A percentile compares a stretch with the other conserved stretches of the same genome.
Conservation (phyloP, 2,113 vertebrate genomes). For the Charina bottae region DNA sequence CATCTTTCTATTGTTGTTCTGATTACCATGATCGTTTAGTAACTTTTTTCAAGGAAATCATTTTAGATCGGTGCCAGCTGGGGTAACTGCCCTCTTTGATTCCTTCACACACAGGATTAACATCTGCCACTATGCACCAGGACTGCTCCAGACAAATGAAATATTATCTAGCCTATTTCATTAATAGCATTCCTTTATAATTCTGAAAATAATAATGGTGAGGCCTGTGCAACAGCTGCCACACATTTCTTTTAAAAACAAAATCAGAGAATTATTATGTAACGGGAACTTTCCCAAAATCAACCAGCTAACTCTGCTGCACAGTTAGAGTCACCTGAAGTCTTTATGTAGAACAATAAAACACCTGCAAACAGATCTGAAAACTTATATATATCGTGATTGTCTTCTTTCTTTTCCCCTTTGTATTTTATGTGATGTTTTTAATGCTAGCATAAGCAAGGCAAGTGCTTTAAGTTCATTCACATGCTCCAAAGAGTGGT, state of each 20-base stretch:
- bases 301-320: accelerated
- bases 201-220: not conserved
- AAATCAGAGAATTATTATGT: not conserved
- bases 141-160: constrained; percentile 22
- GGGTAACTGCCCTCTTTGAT: not conserved
- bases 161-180: not conserved
- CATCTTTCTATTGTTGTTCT: constrained; percentile 5
- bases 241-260: not conserved
- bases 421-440: not conserved
- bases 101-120: not conserved
- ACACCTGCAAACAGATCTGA: not conserved
- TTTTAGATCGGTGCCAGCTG: not conserved
- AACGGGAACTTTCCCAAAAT: not conserved
- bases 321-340: not conserved
- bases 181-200: not conserved
- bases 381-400: constrained; percentile 4
- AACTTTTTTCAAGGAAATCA: not conserved
- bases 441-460: not conserved
- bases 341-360: not conserved
- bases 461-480: not conserved
- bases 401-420: not conserved
- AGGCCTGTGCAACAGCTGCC: constrained; percentile 24
- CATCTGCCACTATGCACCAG: not conserved
- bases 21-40: not conserved
- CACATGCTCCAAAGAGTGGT: not conserved